These are phyloP conservation scores for Acanthoscelides obtectus DNA, from an alignment of 2,888 invertebrate species.

Conservation along the genomic window DNA sequence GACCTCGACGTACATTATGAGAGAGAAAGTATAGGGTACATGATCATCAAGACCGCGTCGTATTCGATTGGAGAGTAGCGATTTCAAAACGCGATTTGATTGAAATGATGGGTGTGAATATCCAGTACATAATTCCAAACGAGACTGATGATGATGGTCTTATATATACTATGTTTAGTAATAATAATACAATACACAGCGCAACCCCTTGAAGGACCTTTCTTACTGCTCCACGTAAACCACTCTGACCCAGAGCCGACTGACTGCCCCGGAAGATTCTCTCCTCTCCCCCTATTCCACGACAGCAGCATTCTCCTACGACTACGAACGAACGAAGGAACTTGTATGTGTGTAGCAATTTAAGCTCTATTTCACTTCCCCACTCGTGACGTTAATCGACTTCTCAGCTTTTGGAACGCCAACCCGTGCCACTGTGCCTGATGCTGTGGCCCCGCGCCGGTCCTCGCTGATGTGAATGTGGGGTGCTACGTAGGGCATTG, in stretches of 20 bases:
- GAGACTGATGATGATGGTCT: too few relatives aligned
- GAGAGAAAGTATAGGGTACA: too few relatives aligned
- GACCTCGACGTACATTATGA: too few relatives aligned
- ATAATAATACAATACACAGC: background rate
- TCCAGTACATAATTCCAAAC: too few relatives aligned
- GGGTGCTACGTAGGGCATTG: slow-evolving; percentile 6
- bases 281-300: too few relatives aligned
- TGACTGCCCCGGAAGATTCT: slow-evolving; percentile 36
- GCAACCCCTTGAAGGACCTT: background rate
- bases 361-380: slow-evolving; percentile 48
- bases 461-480: slow-evolving; percentile 33
- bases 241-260: slow-evolving; percentile 36
- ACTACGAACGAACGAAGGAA: slow-evolving; percentile 33
- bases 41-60: too few relatives aligned
- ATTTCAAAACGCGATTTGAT: too few relatives aligned
- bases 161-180: too few relatives aligned
- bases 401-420: slow-evolving; percentile 43
- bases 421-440: background rate
- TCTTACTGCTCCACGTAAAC: slow-evolving; percentile 38
- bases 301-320: too few relatives aligned
- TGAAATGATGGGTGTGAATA: too few relatives aligned
- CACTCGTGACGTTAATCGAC: slow-evolving; percentile 48
- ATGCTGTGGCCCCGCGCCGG: background rate
- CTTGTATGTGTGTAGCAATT: slow-evolving; percentile 47
- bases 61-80: too few relatives aligned